Evolutionary conservation across 2,888 invertebrate species (phyloP), one percentile per base, ranked within the genome.

Genomic region (Leptopilina drosophilae): DNA sequence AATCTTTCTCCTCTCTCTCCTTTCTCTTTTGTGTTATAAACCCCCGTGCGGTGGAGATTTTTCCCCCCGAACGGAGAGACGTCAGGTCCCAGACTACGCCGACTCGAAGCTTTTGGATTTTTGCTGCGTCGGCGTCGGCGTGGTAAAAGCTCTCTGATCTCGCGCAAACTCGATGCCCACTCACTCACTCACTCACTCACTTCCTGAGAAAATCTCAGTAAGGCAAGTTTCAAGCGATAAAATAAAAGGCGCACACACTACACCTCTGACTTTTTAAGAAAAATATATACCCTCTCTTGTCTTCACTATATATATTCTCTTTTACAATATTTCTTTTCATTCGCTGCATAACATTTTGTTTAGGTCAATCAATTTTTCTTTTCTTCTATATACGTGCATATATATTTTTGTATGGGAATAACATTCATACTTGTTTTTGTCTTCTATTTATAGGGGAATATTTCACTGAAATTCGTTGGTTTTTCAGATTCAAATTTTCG

Each of bases 11-110:
- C 49, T 49, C 64, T 56, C 76, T 77, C 75, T 67, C 78, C 33
- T 33, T 33, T 76, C 65, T 53, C n/a, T 75, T 76, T 67, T 79
- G 78, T 78, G 6, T 42, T 42, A 42, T 42, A 42, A 33, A 33
- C 33, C 33, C 33, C 42, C 8, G 7, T 42, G 42, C 42, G 33
- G 33, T 33, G 33, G 33, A 33, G 33, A 33, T 42, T 42, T 42
- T 78, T 49, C 49, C 49, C 49, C 87, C 88, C 88, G 88, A 85
- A 87, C 88, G 88, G 87, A 12, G 87, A 88, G 88, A 89, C 89
- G 85, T 85, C 87, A 87, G 87, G 84, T 82, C 85, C 86, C 88
- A 86, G 89, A 90, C 90, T 90, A 90, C 90, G 88, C 89, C 90
- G 90, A 89, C 88, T 87, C 90, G 84, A 85, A 85, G 82, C 82